A percentile compares a stretch with the other conserved stretches of the same genome.
phyloP scores from a whole-genome alignment of 1,140 invertebrate genomes.

The Hycleus cichorii region DNA sequence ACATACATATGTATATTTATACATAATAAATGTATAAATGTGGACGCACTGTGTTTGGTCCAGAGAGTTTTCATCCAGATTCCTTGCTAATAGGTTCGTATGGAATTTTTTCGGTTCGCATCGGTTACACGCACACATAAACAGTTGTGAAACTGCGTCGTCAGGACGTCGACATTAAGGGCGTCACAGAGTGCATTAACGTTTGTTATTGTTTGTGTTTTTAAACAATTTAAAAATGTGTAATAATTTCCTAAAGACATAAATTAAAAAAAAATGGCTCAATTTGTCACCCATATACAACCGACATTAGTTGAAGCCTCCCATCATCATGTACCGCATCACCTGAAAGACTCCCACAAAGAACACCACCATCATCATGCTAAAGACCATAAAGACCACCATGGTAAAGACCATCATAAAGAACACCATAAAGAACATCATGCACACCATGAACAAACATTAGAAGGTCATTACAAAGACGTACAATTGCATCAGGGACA shows the following conservation, averaged over 20 bases:
- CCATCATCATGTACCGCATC: conserved; percentile 45
- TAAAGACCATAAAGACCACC: conserved; percentile 16
- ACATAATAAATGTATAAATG: neutral
- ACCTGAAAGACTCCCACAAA: conserved; percentile 27
- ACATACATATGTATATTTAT: neutral
- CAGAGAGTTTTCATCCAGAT: neutral
- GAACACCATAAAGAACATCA: conserved; percentile 29
- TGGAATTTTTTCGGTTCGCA: neutral
- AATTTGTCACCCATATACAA: conserved; percentile 52
- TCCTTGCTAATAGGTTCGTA: neutral
- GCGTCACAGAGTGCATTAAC: no score
- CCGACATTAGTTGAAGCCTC: conserved; percentile 48
- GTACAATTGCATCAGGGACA: conserved; percentile 19
- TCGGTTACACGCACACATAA: neutral
- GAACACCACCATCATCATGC: conserved; percentile 22
- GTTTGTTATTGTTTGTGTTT: neutral
- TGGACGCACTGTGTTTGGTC: conserved; percentile 1
- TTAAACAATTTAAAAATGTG: neutral
- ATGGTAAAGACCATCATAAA: conserved; percentile 33
- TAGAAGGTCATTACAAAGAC: conserved; percentile 20
- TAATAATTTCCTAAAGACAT: neutral
- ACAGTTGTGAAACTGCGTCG: neutral
- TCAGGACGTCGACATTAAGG: no score
- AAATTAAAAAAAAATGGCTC: conserved; percentile 40
- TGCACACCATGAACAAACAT: conserved; percentile 9